Evolutionary conservation across 2,888 invertebrate genomes (phyloP).

Genomic region (Torymus aiolomorphi): DNA sequence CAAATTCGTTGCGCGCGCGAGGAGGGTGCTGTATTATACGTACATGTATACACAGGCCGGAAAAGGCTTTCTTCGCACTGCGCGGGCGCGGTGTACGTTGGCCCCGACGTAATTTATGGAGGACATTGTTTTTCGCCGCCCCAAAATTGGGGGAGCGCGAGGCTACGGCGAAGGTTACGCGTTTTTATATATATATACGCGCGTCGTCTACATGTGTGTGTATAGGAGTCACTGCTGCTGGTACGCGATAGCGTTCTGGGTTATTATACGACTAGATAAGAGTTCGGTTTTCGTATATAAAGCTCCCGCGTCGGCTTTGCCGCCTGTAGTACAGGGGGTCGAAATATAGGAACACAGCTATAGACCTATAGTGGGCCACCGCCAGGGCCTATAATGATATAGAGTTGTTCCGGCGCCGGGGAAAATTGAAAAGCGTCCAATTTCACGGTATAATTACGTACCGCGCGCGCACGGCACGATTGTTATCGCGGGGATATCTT

Average conservation of each 20-base stretch:
- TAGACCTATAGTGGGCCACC: background rate
- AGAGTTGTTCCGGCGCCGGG: slow-evolving; percentile 8
- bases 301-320: background rate
- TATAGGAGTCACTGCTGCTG: too few relatives aligned
- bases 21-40: too few relatives aligned
- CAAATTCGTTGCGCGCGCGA: slow-evolving; percentile 18
- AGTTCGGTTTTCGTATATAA: background rate
- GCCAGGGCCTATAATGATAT: slow-evolving; percentile 15
- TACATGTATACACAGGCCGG: background rate
- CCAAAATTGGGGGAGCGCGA: too few relatives aligned
- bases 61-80: slow-evolving; percentile 4
- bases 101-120: slow-evolving; percentile 16
- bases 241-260: background rate
- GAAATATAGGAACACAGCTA: too few relatives aligned
- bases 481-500: slow-evolving; percentile 11
- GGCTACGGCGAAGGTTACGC: too few relatives aligned
- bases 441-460: slow-evolving; percentile 41
- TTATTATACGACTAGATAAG: slow-evolving; percentile 27
- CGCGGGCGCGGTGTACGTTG: background rate
- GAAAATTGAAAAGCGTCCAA: slow-evolving; percentile 44
- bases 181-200: too few relatives aligned
- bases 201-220: too few relatives aligned
- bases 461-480: background rate
- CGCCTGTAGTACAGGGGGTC: background rate
- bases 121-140: slow-evolving; percentile 33